phyloP scores from a whole-genome alignment of 2,888 invertebrate genomes.

The Molorchus minor region DNA sequence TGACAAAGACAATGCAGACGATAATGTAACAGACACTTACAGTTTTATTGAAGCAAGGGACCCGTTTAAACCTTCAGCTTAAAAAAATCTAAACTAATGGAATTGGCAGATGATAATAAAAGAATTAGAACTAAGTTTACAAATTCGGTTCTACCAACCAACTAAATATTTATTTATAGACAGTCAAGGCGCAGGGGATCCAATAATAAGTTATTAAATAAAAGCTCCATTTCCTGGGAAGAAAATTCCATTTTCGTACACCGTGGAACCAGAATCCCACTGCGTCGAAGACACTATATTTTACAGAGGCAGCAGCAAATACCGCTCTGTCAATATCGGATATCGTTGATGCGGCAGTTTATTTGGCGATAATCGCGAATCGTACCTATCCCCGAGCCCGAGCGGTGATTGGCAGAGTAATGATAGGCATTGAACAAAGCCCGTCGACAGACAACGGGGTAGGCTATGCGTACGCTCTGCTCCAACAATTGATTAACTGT shows the following conservation, averaged over 20 bases:
- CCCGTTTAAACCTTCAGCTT: too few relatives aligned
- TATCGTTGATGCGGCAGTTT: conserved; percentile 36
- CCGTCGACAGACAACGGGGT: conserved; percentile 58
- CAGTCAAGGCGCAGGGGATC: too few relatives aligned
- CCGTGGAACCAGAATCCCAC: conserved; percentile 4
- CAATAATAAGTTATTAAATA: neutral
- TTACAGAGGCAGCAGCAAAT: conserved; percentile 25
- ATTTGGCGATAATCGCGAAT: conserved; percentile 42
- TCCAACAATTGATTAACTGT: conserved; percentile 62
- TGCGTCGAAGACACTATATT: conserved; percentile 18
- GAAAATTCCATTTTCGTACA: neutral
- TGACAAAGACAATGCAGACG: too few relatives aligned
- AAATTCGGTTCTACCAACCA: too few relatives aligned
- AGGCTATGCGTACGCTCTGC: conserved; percentile 53
- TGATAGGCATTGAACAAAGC: conserved; percentile 61
- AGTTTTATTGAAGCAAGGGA: too few relatives aligned
- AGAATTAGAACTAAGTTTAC: too few relatives aligned
- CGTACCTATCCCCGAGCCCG: conserved; percentile 25
- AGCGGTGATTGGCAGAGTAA: conserved; percentile 61
- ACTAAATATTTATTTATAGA: too few relatives aligned
- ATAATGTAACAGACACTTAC: too few relatives aligned
- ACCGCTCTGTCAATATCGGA: conserved; percentile 36
- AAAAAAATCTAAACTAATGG: too few relatives aligned
- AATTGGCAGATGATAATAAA: too few relatives aligned
- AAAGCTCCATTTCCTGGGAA: neutral